A percentile compares a stretch with the other conserved stretches of the same genome.
Evolutionary conservation across 2,113 vertebrate species (phyloP).

Genomic region (Engystomops pustulosus): DNA sequence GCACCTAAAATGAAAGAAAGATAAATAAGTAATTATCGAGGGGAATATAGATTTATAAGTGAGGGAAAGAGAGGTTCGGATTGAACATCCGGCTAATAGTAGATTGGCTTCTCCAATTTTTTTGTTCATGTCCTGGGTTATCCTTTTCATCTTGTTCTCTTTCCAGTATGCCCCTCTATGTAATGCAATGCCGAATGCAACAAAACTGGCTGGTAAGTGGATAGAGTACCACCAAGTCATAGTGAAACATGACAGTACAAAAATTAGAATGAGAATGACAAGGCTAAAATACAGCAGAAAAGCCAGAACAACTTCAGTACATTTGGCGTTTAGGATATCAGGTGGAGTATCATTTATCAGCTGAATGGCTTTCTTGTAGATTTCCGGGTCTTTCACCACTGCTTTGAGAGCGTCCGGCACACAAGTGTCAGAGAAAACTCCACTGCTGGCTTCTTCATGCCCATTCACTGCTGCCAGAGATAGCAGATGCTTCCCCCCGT

Average conservation of each 20-base stretch:
- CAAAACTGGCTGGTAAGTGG: no score
- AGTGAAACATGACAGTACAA: no score
- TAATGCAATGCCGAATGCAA: no score
- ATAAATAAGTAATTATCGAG: no score
- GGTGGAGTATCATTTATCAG: constrained; percentile 63
- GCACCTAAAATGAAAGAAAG: no score
- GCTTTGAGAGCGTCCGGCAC: constrained; percentile 66
- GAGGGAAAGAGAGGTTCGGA: no score
- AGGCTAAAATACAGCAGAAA: no score
- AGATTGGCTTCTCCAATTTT: constrained; percentile 63
- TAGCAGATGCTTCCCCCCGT: constrained; percentile 69
- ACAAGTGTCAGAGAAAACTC: constrained; percentile 66
- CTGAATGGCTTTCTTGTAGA: constrained; percentile 63
- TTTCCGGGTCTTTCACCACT: constrained; percentile 64
- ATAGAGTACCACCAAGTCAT: no score
- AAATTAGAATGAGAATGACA: no score
- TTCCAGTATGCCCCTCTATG: neutral
- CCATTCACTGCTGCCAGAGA: constrained; percentile 64
- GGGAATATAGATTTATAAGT: no score
- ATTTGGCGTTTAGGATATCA: neutral
- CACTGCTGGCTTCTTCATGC: constrained; percentile 59
- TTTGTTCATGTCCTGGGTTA: constrained; percentile 56
- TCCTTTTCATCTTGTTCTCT: neutral
- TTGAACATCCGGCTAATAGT: constrained; percentile 61
- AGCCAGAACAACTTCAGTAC: no score